phyloP scores from a whole-genome alignment of 1,140 invertebrate genomes.

The Sitobion miscanthi region DNA sequence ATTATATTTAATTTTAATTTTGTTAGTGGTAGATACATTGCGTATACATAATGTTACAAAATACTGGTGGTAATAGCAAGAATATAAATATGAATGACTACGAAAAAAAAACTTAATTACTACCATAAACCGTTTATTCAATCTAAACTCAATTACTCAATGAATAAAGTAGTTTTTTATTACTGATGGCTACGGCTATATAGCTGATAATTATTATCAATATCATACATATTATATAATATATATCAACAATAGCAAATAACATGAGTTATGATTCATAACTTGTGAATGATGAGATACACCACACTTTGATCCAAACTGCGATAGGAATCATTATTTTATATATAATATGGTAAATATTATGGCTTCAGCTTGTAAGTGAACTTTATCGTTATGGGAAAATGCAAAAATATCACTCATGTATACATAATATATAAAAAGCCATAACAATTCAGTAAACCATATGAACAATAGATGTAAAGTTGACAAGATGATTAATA shows the following conservation, averaged over 20 bases:
- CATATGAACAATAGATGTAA: not conserved
- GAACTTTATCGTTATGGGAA: not conserved
- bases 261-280: not conserved
- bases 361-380: not conserved
- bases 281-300: not conserved
- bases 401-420: not conserved
- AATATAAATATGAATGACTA: not conserved
- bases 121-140: not conserved
- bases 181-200: not conserved
- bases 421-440: not conserved
- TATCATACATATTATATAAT: not conserved
- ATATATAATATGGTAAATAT: not conserved
- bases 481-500: conserved; percentile 8
- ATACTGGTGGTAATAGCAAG: not conserved
- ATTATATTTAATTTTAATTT: not conserved
- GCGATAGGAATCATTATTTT: not conserved
- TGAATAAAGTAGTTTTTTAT: not conserved
- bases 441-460: not conserved
- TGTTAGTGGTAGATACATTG: not conserved
- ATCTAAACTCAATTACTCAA: not conserved
- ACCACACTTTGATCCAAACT: not conserved
- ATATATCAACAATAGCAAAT: not conserved
- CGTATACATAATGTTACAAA: not conserved
- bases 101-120: not conserved
- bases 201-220: not conserved